These are phyloP conservation scores for Ctenodactylus gundi DNA, from an alignment of 2,113 vertebrate genomes.

Conservation along the genomic window DNA sequence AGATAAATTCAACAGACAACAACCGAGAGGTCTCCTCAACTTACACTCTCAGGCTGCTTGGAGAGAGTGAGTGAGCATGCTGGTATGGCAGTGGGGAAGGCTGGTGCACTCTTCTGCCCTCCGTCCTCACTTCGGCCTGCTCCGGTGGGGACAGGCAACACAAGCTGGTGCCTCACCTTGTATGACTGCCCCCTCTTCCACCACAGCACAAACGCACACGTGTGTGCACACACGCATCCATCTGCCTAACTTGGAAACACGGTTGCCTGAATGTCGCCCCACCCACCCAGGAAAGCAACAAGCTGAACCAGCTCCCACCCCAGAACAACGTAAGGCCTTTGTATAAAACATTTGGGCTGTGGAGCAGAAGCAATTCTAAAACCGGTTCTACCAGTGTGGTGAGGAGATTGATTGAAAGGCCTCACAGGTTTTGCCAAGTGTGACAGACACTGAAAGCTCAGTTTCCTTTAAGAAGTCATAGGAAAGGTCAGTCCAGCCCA, in stretches of 20 bases:
- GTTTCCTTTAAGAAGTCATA: conserved; percentile 36
- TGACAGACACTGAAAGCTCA: conserved; percentile 28
- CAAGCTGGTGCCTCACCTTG: not conserved
- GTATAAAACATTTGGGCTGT: not conserved
- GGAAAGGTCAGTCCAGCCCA: not conserved
- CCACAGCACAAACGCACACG: accelerated
- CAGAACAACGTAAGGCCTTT: conserved; percentile 37
- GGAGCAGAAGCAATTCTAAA: conserved; percentile 26
- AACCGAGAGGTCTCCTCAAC: not conserved
- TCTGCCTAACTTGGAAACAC: not conserved
- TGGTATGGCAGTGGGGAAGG: accelerated
- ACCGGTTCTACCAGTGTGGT: conserved; percentile 66
- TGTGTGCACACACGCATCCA: no score
- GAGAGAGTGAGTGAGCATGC: not conserved
- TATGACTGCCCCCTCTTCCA: not conserved
- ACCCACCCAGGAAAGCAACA: conserved; percentile 34
- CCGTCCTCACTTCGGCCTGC: not conserved
- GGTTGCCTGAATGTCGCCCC: not conserved
- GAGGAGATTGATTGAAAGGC: not conserved
- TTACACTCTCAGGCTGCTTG: no score
- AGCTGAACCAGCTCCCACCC: conserved; percentile 43
- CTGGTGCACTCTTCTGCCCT: not conserved
- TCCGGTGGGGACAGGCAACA: not conserved
- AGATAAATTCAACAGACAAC: not conserved
- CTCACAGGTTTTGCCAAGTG: not conserved